phyloP scores from a whole-genome alignment of 2,797 vertebrate genomes.

The Sphenopsis melanotis region DNA sequence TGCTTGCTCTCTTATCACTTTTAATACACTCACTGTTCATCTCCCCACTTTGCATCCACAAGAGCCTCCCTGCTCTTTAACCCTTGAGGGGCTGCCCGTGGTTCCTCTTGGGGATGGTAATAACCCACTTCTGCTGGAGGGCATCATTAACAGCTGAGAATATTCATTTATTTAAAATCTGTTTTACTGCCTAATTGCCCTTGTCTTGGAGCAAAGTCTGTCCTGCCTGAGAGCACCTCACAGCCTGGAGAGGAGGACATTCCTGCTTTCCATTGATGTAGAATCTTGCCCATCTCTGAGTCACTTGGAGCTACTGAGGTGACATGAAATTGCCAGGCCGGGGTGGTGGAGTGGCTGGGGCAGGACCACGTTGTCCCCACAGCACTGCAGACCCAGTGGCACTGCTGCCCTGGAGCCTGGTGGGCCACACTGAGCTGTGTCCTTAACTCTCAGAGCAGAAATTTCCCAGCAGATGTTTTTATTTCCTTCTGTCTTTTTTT shows the following conservation, averaged over 20 bases:
- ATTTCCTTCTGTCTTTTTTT: neutral
- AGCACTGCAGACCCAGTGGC: neutral
- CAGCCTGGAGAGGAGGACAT: neutral
- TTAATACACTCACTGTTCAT: neutral
- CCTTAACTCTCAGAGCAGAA: neutral
- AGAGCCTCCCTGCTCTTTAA: neutral
- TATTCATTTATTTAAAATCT: neutral
- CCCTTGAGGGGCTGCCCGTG: neutral
- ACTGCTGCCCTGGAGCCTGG: neutral
- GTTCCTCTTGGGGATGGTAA: neutral
- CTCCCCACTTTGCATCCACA: neutral
- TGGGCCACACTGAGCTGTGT: neutral
- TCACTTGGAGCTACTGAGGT: neutral
- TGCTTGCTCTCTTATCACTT: neutral
- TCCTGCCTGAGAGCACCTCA: fast-evolving
- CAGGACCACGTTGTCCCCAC: fast-evolving
- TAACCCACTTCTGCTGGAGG: neutral
- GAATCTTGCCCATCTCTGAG: neutral
- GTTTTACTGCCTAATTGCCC: neutral
- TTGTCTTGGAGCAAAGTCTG: neutral
- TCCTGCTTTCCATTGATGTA: fast-evolving
- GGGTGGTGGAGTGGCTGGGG: neutral
- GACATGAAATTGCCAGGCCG: fast-evolving
- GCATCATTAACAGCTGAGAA: neutral
- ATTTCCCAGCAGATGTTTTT: neutral